Evolutionary conservation across 2,888 invertebrate species (phyloP).

Genomic region (Eremobia ochroleuca): DNA sequence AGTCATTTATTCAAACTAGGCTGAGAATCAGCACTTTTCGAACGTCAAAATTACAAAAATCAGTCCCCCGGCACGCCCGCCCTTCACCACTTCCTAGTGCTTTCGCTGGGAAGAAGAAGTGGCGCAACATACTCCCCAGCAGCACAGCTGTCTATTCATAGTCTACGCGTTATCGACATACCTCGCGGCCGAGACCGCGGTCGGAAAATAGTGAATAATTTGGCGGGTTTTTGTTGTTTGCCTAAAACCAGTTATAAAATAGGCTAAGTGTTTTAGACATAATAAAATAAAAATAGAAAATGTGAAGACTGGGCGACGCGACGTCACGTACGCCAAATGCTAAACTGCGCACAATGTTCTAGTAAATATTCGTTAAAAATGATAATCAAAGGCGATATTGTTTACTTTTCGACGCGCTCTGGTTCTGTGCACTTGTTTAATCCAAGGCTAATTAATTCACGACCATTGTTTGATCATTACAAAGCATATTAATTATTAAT

Average conservation of each 20-base stretch:
- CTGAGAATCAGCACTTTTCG: no score
- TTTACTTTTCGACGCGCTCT: conserved; percentile 14
- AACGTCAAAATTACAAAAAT: no score
- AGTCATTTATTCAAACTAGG: no score
- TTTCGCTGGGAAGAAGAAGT: no score
- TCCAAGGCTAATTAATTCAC: conserved; percentile 26
- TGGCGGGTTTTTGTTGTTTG: background rate
- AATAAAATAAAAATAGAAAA: background rate
- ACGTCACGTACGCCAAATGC: background rate
- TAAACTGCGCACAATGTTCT: conserved; percentile 13
- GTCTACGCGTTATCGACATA: no score
- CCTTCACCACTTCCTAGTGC: no score
- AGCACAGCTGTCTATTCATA: no score
- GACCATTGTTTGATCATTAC: background rate
- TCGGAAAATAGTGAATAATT: no score
- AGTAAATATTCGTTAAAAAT: background rate
- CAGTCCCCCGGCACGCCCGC: no score
- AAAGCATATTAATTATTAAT: background rate
- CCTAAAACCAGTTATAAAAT: background rate
- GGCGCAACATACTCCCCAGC: no score
- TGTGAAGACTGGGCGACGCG: background rate
- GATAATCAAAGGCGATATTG: conserved; percentile 8
- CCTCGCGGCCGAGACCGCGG: no score
- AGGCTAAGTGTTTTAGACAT: background rate
- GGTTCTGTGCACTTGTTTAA: background rate